Percentiles rank a stretch among this genome's conserved stretches.
phyloP scores from a whole-genome alignment of 2,797 vertebrate genomes.

The Xiphophorus birchmanni region DNA sequence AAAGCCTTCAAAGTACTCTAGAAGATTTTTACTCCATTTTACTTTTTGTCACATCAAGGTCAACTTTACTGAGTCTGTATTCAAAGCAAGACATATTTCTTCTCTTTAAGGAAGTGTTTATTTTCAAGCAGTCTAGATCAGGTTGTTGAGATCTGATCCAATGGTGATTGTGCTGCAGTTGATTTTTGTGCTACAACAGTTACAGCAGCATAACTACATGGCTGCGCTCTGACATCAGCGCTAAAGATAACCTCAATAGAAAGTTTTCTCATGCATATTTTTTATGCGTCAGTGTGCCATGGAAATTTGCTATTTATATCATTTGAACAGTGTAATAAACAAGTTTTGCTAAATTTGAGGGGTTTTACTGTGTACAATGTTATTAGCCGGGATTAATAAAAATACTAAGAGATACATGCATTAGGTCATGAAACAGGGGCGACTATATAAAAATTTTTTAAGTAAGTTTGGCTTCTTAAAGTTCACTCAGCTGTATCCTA shows the following conservation, averaged over 20 bases:
- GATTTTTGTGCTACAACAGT: constrained; percentile 32
- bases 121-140: constrained; percentile 37
- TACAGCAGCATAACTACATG: constrained; percentile 21
- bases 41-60: neutral
- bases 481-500: constrained; percentile 6
- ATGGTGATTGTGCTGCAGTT: constrained; percentile 33
- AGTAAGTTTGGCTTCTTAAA: constrained; percentile 10
- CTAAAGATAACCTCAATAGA: constrained; percentile 18
- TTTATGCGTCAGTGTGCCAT: constrained; percentile 1
- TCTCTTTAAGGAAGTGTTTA: constrained; percentile 29
- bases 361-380: neutral
- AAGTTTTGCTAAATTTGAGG: constrained; percentile 11
- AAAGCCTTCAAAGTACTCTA: constrained; percentile 50
- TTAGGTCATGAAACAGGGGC: neutral
- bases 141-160: constrained; percentile 18
- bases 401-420: neutral
- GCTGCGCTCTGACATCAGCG: constrained; percentile 19
- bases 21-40: constrained; percentile 1
- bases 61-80: neutral
- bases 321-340: neutral
- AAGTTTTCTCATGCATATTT: constrained; percentile 12
- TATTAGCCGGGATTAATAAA: neutral
- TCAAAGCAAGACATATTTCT: constrained; percentile 2
- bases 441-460: neutral
- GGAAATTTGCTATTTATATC: constrained; percentile 6